Conservation (phyloP, 2,113 vertebrate genomes). For the Colinus virginianus region DNA sequence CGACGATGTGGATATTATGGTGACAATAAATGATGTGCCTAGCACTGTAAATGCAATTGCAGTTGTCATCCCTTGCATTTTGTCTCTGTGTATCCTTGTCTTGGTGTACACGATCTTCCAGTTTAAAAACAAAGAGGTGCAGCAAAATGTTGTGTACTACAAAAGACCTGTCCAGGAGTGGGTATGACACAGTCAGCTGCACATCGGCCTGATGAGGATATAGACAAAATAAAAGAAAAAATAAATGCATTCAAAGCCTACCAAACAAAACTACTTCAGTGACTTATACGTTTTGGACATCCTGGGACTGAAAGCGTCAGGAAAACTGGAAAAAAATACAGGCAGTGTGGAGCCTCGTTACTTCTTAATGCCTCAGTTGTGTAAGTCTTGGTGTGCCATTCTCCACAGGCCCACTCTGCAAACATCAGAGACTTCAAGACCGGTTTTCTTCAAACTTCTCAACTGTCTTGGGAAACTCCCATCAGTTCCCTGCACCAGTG, state of each 20-base stretch:
- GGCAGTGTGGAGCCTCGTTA: conserved; percentile 62
- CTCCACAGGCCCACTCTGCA: conserved; percentile 53
- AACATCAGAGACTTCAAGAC: conserved; percentile 55
- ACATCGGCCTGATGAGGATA: conserved; percentile 71
- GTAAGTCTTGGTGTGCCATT: conserved; percentile 64
- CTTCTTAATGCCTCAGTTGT: conserved; percentile 64
- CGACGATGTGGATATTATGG: conserved; percentile 97
- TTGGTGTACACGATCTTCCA: conserved; percentile 98
- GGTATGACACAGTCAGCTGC: conserved; percentile 88
- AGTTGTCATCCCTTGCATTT: conserved; percentile 96
- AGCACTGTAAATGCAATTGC: conserved; percentile 96
- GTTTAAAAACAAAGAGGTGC: conserved; percentile 97
- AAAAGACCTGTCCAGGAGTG: conserved; percentile 98
- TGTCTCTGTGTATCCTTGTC: conserved; percentile 97
- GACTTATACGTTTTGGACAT: conserved; percentile 57
- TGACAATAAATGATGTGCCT: conserved; percentile 93
- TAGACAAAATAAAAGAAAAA: neutral
- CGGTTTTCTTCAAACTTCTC: conserved; percentile 59
- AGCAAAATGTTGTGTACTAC: conserved; percentile 93
- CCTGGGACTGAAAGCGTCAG: conserved; percentile 74
- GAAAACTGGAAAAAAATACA: conserved; percentile 67
- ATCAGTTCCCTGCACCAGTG: conserved; percentile 67
- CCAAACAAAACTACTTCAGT: conserved; percentile 64
- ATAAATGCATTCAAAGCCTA: conserved; percentile 50
- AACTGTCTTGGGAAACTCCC: conserved; percentile 58